Evolutionary conservation across 2,888 invertebrate genomes (phyloP), one percentile per base, ranked within the genome.

Genomic region (Spisula solida): DNA sequence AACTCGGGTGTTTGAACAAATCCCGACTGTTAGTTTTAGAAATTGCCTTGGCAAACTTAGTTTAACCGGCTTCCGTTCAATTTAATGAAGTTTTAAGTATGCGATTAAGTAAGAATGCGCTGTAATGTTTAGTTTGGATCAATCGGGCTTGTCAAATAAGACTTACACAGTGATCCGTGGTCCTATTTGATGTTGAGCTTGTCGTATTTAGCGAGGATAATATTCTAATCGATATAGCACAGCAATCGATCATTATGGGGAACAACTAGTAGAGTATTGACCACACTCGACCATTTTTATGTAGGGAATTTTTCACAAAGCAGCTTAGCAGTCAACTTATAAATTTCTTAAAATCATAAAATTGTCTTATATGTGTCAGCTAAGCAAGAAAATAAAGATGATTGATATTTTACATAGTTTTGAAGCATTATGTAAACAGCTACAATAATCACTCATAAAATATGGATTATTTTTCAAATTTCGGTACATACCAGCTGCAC

Each of bases 11-110:
- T 31, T 31, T 34, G 34, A 16, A 75, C 16, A 75, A 31, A 34
- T 16, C 25, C 34, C 34, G 34, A 75, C 31, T 75, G 34, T 75
- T 75, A 75, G 75, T 75, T 75, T 75, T 31, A 75, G 75, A 34
- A 31, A 75, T 75, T 75, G 31, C 75, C 20, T 16, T 12, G 12
- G 75, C 34, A 75, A 31, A 31, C 75, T 75, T 75, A 66, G 25
- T 12, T 66, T 66, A 12, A 31, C 31, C 70, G 29, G 70, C 29
- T 29, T 70, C 29, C 70, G 25, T 25, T 70, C 10, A 8, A 70
- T 31, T 75, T 75, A 34, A 75, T 31, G 31, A 18, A 75, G 18
- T 10, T 75, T 34, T 34, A 31, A 6, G 75, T 6, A 31, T 16
- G 75, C 75, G 34, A 75, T 75, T 75, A 75, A 75, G 34, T 31